Evolutionary conservation across 2,888 invertebrate species (phyloP), one percentile per base, ranked within the genome.

Genomic region (Cremastobaeus sp.): DNA sequence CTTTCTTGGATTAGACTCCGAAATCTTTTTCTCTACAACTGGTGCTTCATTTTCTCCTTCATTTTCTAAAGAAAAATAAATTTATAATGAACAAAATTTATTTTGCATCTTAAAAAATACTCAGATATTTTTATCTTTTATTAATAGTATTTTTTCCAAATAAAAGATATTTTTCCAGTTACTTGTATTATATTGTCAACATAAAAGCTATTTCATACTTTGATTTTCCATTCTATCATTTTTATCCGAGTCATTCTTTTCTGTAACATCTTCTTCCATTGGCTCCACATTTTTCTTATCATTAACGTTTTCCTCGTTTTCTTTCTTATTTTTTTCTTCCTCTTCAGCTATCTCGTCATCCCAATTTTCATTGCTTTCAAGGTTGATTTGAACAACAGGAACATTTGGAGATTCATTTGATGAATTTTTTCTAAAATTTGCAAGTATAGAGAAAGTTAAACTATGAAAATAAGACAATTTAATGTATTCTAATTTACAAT

Each of bases 1-100:
- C 81, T 85, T 91, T 89, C 77, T 91, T 88, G 76, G 79, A 83
- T 84, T 88, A 0, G 80, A 83, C 60, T 88, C 89, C 45, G 86
- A 88, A 20, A 14, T 5, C 28, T 73, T 75, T 5, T 69, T 66
- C 28, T 72, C 68, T n/a, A 18, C 14, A 21, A n/a, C 12, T 21
- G 32, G 1, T 1, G 14, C 3, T 18, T 30, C 17, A 18, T 35
- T 41, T 50, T 68, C 50, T 34, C 62, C 47, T 35, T 47, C 39
- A 45, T 45, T 35, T 21, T 57, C 25, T 55, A 30, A n/a, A 11
- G 30, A 43, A 6, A n/a, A 34, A 14, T 70, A 77, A 35, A 32
- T 32, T 9, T 32, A 14, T 35, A 3, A 32, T 25, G 6, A 25
- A 25, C 30, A 30, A 30, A 30, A 30, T 5, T 35, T 8, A 35